Evolutionary conservation across 1,140 invertebrate genomes (phyloP).

Genomic region (Chrysoperla carnea): DNA sequence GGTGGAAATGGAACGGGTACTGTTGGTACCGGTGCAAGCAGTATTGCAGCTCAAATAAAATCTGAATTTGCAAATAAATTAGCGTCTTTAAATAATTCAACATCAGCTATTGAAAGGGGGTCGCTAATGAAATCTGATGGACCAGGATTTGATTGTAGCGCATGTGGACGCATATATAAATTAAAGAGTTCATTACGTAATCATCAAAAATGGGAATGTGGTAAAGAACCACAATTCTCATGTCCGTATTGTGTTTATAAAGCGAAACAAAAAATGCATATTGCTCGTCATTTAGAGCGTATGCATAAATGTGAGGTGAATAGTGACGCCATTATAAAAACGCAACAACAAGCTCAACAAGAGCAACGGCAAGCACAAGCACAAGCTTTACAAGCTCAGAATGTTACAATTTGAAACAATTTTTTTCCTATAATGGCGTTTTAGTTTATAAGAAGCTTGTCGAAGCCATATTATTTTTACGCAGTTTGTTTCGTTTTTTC

Average conservation of each 20-base stretch:
- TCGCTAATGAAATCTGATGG: conserved; percentile 14
- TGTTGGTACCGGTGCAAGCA: neutral
- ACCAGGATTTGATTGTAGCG: conserved; percentile 52
- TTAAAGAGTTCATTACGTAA: conserved; percentile 67
- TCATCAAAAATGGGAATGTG: conserved; percentile 77
- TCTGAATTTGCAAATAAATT: neutral
- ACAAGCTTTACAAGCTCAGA: too few species aligned
- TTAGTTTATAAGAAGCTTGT: too few species aligned
- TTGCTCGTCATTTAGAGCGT: conserved; percentile 67
- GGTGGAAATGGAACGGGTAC: neutral
- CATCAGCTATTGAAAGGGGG: neutral
- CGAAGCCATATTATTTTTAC: too few species aligned
- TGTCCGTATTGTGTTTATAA: conserved; percentile 67
- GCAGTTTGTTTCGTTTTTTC: too few species aligned
- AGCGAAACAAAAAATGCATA: conserved; percentile 73
- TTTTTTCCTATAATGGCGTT: too few species aligned
- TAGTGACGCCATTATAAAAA: conserved; percentile 4
- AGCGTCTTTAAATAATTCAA: neutral
- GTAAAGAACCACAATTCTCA: conserved; percentile 66
- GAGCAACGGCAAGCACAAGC: too few species aligned
- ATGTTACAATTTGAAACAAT: too few species aligned
- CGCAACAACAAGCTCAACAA: too few species aligned
- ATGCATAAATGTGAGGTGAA: conserved; percentile 63
- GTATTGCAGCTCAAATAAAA: neutral
- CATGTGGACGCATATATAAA: conserved; percentile 67